A percentile compares a stretch with the other conserved stretches of the same genome.
phyloP scores from a whole-genome alignment of 2,797 vertebrate species.

The Sebastes diaconus region DNA sequence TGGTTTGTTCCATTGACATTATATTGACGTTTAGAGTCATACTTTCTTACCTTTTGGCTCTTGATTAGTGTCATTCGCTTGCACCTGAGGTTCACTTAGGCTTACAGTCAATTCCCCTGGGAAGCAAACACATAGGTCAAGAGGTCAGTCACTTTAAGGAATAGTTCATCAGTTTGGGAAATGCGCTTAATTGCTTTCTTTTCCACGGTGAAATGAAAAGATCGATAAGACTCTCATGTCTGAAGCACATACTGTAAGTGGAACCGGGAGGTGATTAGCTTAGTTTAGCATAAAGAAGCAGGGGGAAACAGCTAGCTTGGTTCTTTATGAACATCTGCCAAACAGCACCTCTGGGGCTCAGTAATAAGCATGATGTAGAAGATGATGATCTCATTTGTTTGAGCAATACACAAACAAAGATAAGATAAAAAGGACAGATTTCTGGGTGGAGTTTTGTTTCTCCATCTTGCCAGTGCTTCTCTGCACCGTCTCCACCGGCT shows the following conservation, averaged over 20 bases:
- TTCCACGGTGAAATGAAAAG: neutral
- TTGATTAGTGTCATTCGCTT: neutral
- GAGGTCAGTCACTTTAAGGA: neutral
- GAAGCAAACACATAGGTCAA: conserved; percentile 1
- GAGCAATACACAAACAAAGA: neutral
- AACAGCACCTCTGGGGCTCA: neutral
- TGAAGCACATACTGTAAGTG: neutral
- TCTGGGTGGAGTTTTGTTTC: neutral
- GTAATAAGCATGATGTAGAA: neutral
- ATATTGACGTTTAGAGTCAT: neutral
- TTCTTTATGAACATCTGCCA: neutral
- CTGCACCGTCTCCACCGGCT: neutral
- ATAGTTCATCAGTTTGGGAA: neutral
- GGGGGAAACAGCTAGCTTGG: neutral
- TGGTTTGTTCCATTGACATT: neutral
- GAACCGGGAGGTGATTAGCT: neutral
- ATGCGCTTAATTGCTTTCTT: neutral
- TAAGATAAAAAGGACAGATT: neutral
- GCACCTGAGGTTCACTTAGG: neutral
- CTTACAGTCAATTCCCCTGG: conserved; percentile 19
- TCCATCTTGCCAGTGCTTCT: neutral
- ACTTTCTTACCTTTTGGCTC: conserved; percentile 37
- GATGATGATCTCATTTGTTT: neutral
- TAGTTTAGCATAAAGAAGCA: neutral
- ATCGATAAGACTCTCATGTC: neutral